Base-by-base conservation (phyloP, 2,113 vertebrate genomes). In the Addax nasomaculatus region DNA sequence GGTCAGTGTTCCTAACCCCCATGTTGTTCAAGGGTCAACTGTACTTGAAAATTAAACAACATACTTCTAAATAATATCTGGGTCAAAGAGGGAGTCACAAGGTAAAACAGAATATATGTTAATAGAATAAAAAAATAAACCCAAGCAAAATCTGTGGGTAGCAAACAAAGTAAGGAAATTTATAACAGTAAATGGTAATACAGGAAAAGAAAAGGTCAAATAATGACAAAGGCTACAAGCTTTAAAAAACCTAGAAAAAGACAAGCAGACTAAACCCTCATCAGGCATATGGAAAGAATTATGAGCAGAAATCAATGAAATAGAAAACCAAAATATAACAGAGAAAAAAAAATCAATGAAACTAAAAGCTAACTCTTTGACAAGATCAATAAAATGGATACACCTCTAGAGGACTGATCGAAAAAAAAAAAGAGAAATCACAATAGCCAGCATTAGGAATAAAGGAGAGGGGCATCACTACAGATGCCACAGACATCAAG, bases 91-190 rank as follows among this genome's bases (percentile, higher is more conserved):
- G 7, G 57, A 92, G 19, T 92, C 62, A 76, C 45, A 83, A 81
- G 15, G 36, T 27, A 78, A 94, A 91, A 87, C 15, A 53, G 58
- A 85, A 70, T 90, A 81, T 45, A 70, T 73, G 25, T 70, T 45
- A 87, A 86, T 7, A 87, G 43, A 94, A 85, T 67, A 57, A 80
- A 96, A 96, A 96, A 90, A 36, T 67, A 6, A 85, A 88, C 45
- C 23, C 47, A 95, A 89, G 16, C 47, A 92, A 89, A 95, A 84
- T 57, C 16, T 92, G 64, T 67, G 47, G 14, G 12, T 21, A 57
- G 27, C 33, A 62, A 53, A 70, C 45, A 94, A 76, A 78, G 85
- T 16, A 76, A 55, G 62, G 27, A 55, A 91, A 73, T 39, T 23
- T 81, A 58, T 45, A 70, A 30, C 51, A 87, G n/a, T 94, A 94